Evolutionary conservation across 1,140 invertebrate species (phyloP), one percentile per base, ranked within the genome.

Genomic region (Metopolophium dirhodum): DNA sequence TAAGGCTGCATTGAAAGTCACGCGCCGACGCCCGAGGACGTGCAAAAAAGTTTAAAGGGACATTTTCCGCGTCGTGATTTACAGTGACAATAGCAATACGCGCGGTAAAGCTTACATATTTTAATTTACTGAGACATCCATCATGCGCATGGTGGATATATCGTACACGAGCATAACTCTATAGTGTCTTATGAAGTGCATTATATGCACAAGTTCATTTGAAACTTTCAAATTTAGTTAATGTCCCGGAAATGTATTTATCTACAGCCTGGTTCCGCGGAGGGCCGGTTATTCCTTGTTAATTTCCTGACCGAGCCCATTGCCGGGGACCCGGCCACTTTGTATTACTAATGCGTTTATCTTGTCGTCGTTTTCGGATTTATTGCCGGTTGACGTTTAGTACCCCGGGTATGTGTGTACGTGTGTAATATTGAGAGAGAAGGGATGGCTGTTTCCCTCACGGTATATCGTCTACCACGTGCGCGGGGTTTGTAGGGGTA

Each of bases 261-360:
- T 92, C 49, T 85, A 82, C 49, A 89, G 91, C 45, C 45, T 47
- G 61, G 26, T n/a, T 51, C 68, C 9, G 37, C 45, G 30, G 68
- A 91, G 82, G 91, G 91, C 45, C 49, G 91, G 91, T 93, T 86
- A 41, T 93, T 86, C 91, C 49, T 93, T 86, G 91, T 93, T 86
- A 86, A 86, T 93, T 93, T 86, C 91, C 91, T 92, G 91, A 49
- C 45, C 68, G 37, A 68, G 26, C 49, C 87, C 87, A 14, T 61
- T 45, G 88, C 54, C 54, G 26, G 91, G 20, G 68, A 91, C 61
- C 90, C 57, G 68, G 91, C 91, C 91, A 92, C 91, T 92, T 92
- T 93, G 91, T 86, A 93, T 86, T 57, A 47, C 91, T 93, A 93
- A 93, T 93, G 91, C 91, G 91, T 93, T 93, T 93, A 93, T 93